Evolutionary conservation across 2,888 invertebrate genomes (phyloP).

Genomic region (Alsophila aescularia): DNA sequence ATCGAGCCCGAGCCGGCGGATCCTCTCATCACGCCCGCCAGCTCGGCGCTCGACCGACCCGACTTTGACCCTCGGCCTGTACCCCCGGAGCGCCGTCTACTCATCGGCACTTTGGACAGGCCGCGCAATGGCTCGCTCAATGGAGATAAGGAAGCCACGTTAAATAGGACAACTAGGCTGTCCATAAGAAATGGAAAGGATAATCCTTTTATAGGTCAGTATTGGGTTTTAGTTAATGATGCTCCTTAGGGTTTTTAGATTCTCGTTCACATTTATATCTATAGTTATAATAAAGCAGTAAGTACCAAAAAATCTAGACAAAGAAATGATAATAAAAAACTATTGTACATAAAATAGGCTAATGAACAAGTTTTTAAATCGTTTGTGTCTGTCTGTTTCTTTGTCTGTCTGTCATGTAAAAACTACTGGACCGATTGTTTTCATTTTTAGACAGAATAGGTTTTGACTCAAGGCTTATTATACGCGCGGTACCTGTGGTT

Average conservation of each 20-base stretch:
- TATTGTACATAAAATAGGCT: too few relatives aligned
- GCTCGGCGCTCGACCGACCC: constrained; percentile 67
- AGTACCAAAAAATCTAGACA: too few relatives aligned
- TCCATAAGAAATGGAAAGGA: constrained; percentile 79
- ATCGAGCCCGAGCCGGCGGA: constrained; percentile 79
- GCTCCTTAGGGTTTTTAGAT: background rate
- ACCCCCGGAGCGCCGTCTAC: constrained; percentile 74
- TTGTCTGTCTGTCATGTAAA: too few relatives aligned
- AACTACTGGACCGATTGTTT: too few relatives aligned
- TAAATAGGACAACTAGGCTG: constrained; percentile 69
- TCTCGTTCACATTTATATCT: background rate
- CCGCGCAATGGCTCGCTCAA: constrained; percentile 75
- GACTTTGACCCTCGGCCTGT: constrained; percentile 67
- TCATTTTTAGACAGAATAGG: too few relatives aligned
- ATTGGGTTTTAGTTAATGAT: background rate
- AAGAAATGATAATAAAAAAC: too few relatives aligned
- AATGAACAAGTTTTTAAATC: too few relatives aligned
- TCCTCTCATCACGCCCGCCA: constrained; percentile 83
- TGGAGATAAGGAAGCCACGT: constrained; percentile 75
- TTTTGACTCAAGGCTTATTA: too few relatives aligned
- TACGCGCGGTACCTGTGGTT: too few relatives aligned
- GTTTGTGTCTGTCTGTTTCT: too few relatives aligned
- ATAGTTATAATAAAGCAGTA: too few relatives aligned
- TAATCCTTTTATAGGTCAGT: constrained; percentile 76
- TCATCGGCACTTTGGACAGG: constrained; percentile 75